A percentile compares a stretch with the other conserved stretches of the same genome.
These are phyloP conservation scores for Musca domestica DNA, from an alignment of 1,140 invertebrate genomes.

Conservation along the genomic window DNA sequence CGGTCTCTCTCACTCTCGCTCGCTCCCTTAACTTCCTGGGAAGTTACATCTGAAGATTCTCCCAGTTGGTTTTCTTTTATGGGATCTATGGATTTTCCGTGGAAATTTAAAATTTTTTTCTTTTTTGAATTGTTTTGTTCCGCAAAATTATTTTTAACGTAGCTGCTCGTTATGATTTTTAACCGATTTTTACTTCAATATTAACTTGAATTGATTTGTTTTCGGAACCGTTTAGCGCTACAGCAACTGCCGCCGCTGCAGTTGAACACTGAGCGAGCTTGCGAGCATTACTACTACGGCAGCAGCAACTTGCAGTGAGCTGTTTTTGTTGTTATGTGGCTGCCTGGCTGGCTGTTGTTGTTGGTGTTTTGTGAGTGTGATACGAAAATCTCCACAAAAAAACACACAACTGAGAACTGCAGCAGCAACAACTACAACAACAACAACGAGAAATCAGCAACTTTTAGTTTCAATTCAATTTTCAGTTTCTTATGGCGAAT, in stretches of 20 bases:
- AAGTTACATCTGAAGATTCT: too few species aligned
- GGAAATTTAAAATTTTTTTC: not conserved
- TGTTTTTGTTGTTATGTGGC: slow-evolving; percentile 14
- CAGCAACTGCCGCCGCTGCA: slow-evolving; percentile 16
- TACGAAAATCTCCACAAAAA: not conserved
- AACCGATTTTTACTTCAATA: too few species aligned
- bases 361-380: too few species aligned
- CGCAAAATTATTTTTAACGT: not conserved
- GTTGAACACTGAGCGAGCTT: slow-evolving; percentile 21
- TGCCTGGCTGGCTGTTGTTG: not conserved
- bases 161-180: too few species aligned
- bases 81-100: too few species aligned
- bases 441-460: not conserved
- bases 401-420: slow-evolving; percentile 3
- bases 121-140: not conserved
- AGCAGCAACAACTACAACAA: not conserved
- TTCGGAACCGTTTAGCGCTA: not conserved
- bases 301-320: slow-evolving; percentile 5
- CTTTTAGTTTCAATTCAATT: slow-evolving; percentile 16
- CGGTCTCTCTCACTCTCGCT: too few species aligned
- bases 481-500: slow-evolving; percentile 11
- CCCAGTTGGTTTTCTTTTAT: too few species aligned
- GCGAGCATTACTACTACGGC: slow-evolving; percentile 19
- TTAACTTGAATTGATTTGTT: slow-evolving; percentile 4
- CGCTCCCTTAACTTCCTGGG: too few species aligned